Evolutionary conservation across 2,888 invertebrate genomes (phyloP).

Genomic region (Entomobrya multifasciata): DNA sequence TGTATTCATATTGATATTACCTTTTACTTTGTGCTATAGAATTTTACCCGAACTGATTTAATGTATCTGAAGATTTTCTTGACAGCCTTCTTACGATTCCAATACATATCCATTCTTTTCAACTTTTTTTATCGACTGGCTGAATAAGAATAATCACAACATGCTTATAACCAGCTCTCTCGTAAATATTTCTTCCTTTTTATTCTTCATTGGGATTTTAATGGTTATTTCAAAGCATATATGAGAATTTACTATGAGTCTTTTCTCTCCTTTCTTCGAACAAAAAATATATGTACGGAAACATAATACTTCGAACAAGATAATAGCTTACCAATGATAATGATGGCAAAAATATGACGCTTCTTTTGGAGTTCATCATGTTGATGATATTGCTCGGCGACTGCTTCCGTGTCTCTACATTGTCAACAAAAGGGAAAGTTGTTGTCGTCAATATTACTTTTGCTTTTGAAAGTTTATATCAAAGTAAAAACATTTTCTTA

Average conservation of each 20-base stretch:
- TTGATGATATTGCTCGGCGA: not conserved
- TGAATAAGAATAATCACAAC: no score
- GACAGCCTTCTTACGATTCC: no score
- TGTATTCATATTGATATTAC: slow-evolving; percentile 28
- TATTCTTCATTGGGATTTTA: no score
- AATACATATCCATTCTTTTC: no score
- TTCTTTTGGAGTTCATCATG: not conserved
- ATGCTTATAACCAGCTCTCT: no score
- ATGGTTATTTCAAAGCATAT: no score
- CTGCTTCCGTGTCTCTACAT: not conserved
- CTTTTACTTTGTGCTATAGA: slow-evolving; percentile 23
- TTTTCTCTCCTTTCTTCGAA: no score
- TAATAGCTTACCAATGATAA: slow-evolving; percentile 66
- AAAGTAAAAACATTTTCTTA: slow-evolving; percentile 4
- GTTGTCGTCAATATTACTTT: not conserved
- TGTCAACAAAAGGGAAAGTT: not conserved
- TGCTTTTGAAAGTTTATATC: slow-evolving; percentile 5
- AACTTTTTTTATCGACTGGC: no score
- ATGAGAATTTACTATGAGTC: no score
- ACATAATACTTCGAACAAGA: not conserved
- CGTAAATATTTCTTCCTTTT: no score
- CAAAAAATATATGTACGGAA: no score
- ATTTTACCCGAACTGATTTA: slow-evolving; percentile 44
- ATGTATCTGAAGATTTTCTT: slow-evolving; percentile 16
- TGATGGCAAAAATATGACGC: slow-evolving; percentile 48